Conservation (phyloP, 2,113 vertebrate genomes). For the Myocastor coypus region DNA sequence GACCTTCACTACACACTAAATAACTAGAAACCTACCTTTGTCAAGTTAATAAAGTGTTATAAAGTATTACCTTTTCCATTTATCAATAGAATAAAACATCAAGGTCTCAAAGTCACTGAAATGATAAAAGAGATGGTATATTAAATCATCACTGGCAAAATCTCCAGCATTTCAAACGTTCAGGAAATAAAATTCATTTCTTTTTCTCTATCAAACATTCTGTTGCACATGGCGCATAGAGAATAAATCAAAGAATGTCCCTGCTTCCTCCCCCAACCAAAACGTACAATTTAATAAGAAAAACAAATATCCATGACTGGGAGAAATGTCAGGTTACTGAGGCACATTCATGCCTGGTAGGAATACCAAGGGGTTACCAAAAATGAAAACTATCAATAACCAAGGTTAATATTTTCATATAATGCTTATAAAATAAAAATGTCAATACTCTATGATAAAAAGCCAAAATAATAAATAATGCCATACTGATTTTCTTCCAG, state of each 20-base stretch:
- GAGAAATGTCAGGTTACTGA: background rate
- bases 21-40: background rate
- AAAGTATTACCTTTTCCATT: background rate
- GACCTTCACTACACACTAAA: background rate
- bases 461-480: background rate
- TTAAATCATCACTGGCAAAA: background rate
- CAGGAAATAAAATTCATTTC: background rate
- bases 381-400: background rate
- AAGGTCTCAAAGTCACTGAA: background rate
- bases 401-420: background rate
- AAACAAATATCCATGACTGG: background rate
- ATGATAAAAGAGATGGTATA: background rate
- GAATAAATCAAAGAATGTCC: background rate
- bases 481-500: background rate
- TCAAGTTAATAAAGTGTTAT: background rate
- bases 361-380: background rate
- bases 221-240: background rate
- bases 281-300: background rate
- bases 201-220: background rate
- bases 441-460: background rate
- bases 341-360: background rate
- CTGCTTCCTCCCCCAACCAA: background rate
- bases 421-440: background rate
- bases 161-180: background rate
- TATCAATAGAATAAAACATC: background rate